Base-by-base conservation (phyloP, 2,888 invertebrate genomes). In the Archips xylosteana region DNA sequence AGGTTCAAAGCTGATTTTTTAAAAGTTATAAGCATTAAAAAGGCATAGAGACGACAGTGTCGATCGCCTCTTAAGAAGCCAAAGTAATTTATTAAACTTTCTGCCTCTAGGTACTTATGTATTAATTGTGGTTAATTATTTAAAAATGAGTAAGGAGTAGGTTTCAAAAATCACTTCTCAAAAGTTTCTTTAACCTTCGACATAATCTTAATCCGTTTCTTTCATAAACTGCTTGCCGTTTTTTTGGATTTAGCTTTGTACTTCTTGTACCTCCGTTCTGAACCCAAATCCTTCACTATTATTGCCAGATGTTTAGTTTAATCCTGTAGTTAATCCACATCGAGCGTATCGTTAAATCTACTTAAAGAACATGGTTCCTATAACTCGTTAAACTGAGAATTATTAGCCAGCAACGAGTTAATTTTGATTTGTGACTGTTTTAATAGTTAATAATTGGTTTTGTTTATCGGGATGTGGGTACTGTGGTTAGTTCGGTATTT, bases 351-450 rank as follows among this genome's bases (percentile, higher is more conserved):
- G 23, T 57, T 67, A 45, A 36, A 67, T 23, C 57, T 42, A 49
- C 34, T 64, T n/a, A 34, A 63, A 49, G 6, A 60, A 45, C 57
- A 15, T n/a, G 66, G 39, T 67, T 67, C 66, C 23, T 45, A 67
- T 57, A 57, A 67, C 65, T 54, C 65, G 65, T 65, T 39, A 65
- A 36, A 36, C 12, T 32, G 54, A 13, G 61, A 23, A 69, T 49
- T 69, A 61, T 49, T 60, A n/a, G 42, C 6, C 34, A n/a, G 36
- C 36, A 61, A 60, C 45, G 47, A 80, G 81, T 83, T 82, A 81
- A 77, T 65, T 78, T 80, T 85, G 85, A 85, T 84, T 84, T 85
- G 84, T 85, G 77, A 72, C 75, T 61, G 69, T 77, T 78, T 77
- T 85, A 84, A 75, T 73, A 76, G 68, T 70, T 69, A 62, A 61